Base-by-base conservation (phyloP, 2,888 invertebrate genomes). In the Thumatha senex region DNA sequence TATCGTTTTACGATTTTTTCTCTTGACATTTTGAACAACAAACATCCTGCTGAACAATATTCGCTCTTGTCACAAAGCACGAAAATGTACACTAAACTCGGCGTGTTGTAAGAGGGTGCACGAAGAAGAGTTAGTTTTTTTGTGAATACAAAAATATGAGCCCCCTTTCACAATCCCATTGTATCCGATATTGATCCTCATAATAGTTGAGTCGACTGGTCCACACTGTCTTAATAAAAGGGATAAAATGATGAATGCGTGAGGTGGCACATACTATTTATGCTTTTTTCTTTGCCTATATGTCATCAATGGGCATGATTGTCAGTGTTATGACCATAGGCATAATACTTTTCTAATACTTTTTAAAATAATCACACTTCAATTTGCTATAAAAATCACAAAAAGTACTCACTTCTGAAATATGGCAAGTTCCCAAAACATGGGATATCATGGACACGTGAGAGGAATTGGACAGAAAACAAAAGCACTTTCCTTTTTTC, bases 71-170 rank as follows among this genome's bases (percentile, higher is more conserved):
- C 62, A 58, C 74, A 59, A 75, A 56, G 81, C 59, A 53, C 51
- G 70, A 83, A 61, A 76, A 69, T 63, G 61, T 48, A 76, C 62
- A 80, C 71, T 78, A 46, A 69, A 47, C 54, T 53, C 50, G 30
- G 58, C 61, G 40, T 56, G 31, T 30, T 48, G 61, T 62, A 56
- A 67, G 74, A 81, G 82, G 85, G 86, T 69, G 73, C 74, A 72
- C 64, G 74, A 63, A 80, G 85, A 89, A 89, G 89, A 88, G 89
- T 89, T 89, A 82, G 81, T 85, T 86, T 87, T 82, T 89, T 31
- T 86, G 84, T 88, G 89, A 89, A 89, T 89, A 89, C 89, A 82
- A 90, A 90, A 91, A 91, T 89, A 88, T 86, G 89, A 88, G 88
- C 89, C 90, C 90, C 89, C 85, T 87, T 89, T 88, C 89, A 89